Conservation (phyloP, 2,113 vertebrate species). For the Thomomys bottae region DNA sequence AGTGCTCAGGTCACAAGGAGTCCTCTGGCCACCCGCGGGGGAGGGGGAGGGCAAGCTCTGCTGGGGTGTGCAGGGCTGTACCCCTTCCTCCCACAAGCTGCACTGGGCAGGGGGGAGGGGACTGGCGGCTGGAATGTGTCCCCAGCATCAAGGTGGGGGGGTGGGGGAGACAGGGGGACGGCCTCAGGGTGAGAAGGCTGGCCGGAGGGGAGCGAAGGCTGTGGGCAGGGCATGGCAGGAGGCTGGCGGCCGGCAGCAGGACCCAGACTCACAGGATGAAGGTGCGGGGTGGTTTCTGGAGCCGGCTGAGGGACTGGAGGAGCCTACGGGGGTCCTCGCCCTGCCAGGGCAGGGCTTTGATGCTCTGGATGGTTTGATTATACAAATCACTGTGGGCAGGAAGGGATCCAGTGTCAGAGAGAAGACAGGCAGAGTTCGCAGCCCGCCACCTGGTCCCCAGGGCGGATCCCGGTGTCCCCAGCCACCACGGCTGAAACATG, state of each 20-base stretch:
- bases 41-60: no score
- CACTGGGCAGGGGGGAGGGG: no score
- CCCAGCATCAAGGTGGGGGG: no score
- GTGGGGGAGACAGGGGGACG: no score
- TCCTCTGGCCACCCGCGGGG: no score
- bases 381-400: slow-evolving; percentile 93
- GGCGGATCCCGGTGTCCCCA: background rate
- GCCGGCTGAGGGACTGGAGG: slow-evolving; percentile 93
- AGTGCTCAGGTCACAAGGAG: no score
- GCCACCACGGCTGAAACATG: slow-evolving; percentile 60
- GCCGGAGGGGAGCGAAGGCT: no score
- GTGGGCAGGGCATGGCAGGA: no score
- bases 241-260: background rate
- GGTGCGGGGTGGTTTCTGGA: slow-evolving; percentile 92
- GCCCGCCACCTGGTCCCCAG: slow-evolving; percentile 63
- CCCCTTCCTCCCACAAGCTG: no score
- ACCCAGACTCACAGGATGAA: slow-evolving; percentile 93
- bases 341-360: slow-evolving; percentile 97
- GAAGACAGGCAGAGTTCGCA: slow-evolving; percentile 53
- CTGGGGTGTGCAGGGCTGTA: no score
- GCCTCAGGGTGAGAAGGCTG: no score
- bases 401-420: slow-evolving; percentile 69
- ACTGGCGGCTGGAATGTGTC: no score
- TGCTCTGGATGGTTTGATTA: slow-evolving; percentile 97
- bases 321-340: slow-evolving; percentile 95